Percentiles rank a stretch among this genome's conserved stretches.
Conservation (phyloP, 2,113 vertebrate genomes). For the Agapornis roseicollis region DNA sequence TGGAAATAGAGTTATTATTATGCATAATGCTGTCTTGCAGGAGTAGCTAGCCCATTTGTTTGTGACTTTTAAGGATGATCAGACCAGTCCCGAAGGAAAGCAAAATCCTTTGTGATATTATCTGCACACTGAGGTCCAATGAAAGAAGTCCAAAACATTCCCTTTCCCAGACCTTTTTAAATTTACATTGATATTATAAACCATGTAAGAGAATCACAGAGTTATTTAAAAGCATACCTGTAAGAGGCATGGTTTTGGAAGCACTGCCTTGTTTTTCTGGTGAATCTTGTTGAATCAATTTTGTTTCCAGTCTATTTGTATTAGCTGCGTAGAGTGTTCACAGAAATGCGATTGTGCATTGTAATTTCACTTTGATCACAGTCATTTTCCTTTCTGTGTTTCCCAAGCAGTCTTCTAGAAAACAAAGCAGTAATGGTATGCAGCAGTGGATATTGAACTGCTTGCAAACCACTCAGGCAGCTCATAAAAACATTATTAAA, state of each 20-base stretch:
- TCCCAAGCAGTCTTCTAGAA: neutral
- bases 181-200: neutral
- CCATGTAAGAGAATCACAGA: neutral
- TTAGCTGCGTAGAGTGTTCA: neutral
- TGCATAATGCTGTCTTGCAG: neutral
- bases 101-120: neutral
- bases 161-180: neutral
- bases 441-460: constrained; percentile 8
- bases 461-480: constrained; percentile 8
- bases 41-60: neutral
- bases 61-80: neutral
- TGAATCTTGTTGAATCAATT: neutral
- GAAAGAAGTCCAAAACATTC: neutral
- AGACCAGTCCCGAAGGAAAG: neutral
- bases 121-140: neutral
- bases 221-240: neutral
- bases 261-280: neutral
- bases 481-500: constrained; percentile 54
- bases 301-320: neutral
- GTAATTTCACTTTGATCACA: constrained; percentile 50
- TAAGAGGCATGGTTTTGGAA: neutral
- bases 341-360: constrained; percentile 1
- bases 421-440: neutral
- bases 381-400: constrained; percentile 31
- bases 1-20: neutral